Evolutionary conservation across 2,113 vertebrate species (phyloP), one percentile per base, ranked within the genome.

Genomic region (Notarius lentiginosus): DNA sequence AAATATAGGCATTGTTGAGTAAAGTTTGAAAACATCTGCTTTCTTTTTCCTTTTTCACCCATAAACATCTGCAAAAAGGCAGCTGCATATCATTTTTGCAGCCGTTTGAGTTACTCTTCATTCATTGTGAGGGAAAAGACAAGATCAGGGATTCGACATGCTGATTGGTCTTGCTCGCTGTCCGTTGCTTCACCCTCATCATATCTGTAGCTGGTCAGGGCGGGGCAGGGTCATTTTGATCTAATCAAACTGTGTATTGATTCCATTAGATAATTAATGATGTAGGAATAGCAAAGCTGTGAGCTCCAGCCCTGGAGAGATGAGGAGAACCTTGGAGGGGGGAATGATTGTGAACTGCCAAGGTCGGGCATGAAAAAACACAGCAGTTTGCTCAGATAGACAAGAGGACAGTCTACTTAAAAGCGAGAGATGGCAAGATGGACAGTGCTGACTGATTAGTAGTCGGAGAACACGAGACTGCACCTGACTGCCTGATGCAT

Each of bases 231-330:
- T 95, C 94, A 93, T 91, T 89, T 91, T 90, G 92, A 94, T 94
- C 93, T 93, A 94, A 96, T 96, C 94, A 94, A 92, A 93, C 91
- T 70, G 68, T 20, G 87, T 95, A 96, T 96, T 94, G 95, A 96
- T 95, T 94, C 92, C 93, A 95, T 95, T 94, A 94, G 94, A 95
- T 95, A 95, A 95, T 96, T 95, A 95, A 95, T 95, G 94, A 94
- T 91, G 92, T 91, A 90, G 92, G 90, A 92, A 91, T 89, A 70
- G 79, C 53, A 72, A 73, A 86, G 87, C 90, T 55, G 34, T 87
- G 91, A 87, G 88, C 89, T 79, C 51, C 89, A 92, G 91, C 94
- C 93, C 93, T 92, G 90, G 92, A 94, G 94, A 94, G 91, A 93
- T 92, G 89, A 87, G 91, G 90, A 93, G 91, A 95, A 94, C 94